Percentiles rank a stretch among this genome's conserved stretches.
Evolutionary conservation across 2,797 vertebrate genomes (phyloP).

Genomic region (Spatula versicolor): DNA sequence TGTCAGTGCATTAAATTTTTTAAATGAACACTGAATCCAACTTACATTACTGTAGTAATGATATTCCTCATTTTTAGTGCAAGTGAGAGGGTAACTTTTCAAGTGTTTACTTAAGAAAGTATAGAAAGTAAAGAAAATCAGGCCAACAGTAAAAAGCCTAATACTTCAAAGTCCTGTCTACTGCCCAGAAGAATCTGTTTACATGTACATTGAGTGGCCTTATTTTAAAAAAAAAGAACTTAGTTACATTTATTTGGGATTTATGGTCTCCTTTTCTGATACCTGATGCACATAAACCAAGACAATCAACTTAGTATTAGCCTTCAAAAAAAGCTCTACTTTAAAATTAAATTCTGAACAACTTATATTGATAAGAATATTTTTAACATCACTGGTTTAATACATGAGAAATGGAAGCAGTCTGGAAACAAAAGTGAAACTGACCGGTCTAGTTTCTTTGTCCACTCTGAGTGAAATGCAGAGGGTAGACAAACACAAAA

Average conservation of each 20-base stretch:
- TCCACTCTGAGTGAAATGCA: constrained; percentile 42
- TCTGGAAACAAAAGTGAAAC: constrained; percentile 30
- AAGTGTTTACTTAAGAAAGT: neutral
- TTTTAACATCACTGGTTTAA: neutral
- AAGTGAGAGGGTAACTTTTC: neutral
- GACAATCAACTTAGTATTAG: neutral
- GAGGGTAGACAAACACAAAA: constrained; percentile 32
- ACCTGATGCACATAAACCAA: neutral
- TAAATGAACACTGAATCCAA: neutral
- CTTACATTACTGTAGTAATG: neutral
- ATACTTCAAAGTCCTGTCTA: neutral
- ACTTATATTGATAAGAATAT: neutral
- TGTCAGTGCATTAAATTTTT: neutral
- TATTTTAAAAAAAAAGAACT: neutral
- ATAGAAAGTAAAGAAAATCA: neutral
- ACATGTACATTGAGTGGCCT: neutral
- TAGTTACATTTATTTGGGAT: neutral
- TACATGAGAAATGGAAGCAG: neutral
- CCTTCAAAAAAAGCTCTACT: neutral
- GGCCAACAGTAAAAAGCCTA: neutral
- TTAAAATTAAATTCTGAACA: neutral
- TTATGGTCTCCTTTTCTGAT: neutral
- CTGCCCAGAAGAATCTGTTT: neutral
- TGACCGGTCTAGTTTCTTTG: constrained; percentile 25
- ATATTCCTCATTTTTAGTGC: neutral